Conservation (phyloP, 2,113 vertebrate genomes). For the Trochalopteron elliotii region DNA sequence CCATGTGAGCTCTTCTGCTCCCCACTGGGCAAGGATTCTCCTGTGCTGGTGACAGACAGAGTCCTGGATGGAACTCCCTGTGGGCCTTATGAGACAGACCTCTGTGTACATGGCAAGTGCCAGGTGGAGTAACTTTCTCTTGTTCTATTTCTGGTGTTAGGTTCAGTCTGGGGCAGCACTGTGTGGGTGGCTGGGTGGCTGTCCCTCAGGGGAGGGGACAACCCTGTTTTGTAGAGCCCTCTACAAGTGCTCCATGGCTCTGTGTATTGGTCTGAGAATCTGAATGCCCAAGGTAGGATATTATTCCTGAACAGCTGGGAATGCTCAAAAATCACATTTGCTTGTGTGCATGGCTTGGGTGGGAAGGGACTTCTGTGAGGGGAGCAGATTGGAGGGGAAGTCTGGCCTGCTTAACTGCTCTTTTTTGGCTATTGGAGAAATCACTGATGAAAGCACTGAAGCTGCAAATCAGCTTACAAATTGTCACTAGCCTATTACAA, state of each 20-base stretch:
- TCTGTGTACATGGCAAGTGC: constrained; percentile 94
- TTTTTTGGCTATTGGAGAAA: background rate
- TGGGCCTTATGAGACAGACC: constrained; percentile 91
- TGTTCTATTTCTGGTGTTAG: background rate
- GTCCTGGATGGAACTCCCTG: constrained; percentile 95
- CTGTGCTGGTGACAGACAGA: constrained; percentile 85
- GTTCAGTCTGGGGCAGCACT: background rate
- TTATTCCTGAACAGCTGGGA: constrained; percentile 13
- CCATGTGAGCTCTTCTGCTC: constrained; percentile 92
- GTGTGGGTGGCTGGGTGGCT: background rate
- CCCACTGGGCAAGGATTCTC: constrained; percentile 84
- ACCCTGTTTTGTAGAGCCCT: background rate
- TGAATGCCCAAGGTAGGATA: background rate
- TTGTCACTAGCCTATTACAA: background rate
- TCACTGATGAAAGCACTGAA: background rate
- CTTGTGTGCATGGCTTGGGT: background rate
- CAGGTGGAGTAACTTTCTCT: constrained; percentile 79
- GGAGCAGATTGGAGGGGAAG: background rate
- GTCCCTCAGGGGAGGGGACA: background rate
- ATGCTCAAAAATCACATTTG: background rate
- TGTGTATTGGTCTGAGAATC: background rate
- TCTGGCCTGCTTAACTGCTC: background rate
- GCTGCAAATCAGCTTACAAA: background rate
- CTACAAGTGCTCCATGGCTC: background rate
- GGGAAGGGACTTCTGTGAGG: background rate